These are phyloP conservation scores for Nudaria mundana DNA, from an alignment of 2,888 invertebrate genomes.

Conservation along the genomic window DNA sequence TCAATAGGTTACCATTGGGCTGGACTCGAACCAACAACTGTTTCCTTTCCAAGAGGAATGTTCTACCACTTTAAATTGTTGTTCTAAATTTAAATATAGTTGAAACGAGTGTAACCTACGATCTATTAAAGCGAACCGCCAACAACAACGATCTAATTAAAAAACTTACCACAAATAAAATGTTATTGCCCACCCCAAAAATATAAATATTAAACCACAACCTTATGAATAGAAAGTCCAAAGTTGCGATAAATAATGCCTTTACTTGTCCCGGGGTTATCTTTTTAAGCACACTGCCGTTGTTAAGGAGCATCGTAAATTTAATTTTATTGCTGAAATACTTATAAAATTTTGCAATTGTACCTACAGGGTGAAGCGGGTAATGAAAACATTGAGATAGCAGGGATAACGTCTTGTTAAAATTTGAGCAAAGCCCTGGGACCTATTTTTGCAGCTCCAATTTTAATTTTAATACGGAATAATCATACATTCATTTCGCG, in stretches of 20 bases:
- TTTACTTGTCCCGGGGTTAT: conserved; percentile 59
- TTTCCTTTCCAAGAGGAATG: too few species aligned
- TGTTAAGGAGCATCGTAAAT: conserved; percentile 55
- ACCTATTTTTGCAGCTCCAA: conserved; percentile 24
- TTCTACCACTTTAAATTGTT: too few species aligned
- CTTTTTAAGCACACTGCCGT: conserved; percentile 53
- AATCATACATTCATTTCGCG: too few species aligned
- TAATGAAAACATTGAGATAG: conserved; percentile 41
- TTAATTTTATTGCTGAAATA: conserved; percentile 58
- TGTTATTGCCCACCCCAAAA: conserved; percentile 44
- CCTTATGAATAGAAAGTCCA: conserved; percentile 53
- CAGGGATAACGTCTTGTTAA: conserved; percentile 33
- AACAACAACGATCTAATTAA: conserved; percentile 20
- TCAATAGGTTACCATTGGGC: too few species aligned
- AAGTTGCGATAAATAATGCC: conserved; percentile 57
- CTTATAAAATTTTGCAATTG: conserved; percentile 55
- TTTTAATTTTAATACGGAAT: conserved; percentile 18
- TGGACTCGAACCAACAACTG: too few species aligned
- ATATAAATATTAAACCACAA: conserved; percentile 50
- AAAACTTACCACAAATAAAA: conserved; percentile 38
- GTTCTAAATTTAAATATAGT: too few species aligned
- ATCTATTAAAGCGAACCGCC: not conserved
- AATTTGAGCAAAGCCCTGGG: conserved; percentile 30
- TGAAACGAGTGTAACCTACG: too few species aligned
- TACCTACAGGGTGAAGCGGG: conserved; percentile 27